These are phyloP conservation scores for Toxostoma redivivum DNA, from an alignment of 2,113 vertebrate genomes.

Conservation along the genomic window DNA sequence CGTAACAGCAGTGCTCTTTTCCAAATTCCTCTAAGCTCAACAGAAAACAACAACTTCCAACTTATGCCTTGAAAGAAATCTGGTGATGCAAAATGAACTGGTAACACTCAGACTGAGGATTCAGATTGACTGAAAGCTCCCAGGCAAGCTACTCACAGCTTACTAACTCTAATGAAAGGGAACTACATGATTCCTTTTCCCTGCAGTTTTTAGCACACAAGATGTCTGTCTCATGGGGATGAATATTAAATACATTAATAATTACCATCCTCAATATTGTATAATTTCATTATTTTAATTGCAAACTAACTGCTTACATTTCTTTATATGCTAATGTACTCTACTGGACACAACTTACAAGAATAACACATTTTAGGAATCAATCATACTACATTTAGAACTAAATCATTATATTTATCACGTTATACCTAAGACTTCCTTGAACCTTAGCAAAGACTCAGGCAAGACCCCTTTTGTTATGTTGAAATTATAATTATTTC, in stretches of 20 bases:
- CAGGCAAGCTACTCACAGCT: background rate
- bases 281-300: conserved; percentile 8
- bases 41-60: background rate
- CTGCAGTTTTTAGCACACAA: background rate
- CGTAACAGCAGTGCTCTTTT: background rate
- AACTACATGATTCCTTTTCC: background rate
- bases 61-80: background rate
- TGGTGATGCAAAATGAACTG: background rate
- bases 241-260: background rate
- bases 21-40: background rate
- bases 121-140: background rate
- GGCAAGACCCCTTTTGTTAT: background rate
- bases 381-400: background rate
- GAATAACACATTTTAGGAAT: background rate
- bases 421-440: background rate
- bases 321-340: background rate
- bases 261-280: background rate
- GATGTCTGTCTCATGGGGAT: background rate
- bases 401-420: background rate
- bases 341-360: background rate
- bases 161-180: background rate
- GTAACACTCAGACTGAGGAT: background rate
- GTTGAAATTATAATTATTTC: background rate
- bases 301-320: background rate
- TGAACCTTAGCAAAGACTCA: background rate